Percentiles rank a stretch among this genome's conserved stretches.
Conservation (phyloP, 1,140 invertebrate genomes). For the Dendrolimus punctatus region DNA sequence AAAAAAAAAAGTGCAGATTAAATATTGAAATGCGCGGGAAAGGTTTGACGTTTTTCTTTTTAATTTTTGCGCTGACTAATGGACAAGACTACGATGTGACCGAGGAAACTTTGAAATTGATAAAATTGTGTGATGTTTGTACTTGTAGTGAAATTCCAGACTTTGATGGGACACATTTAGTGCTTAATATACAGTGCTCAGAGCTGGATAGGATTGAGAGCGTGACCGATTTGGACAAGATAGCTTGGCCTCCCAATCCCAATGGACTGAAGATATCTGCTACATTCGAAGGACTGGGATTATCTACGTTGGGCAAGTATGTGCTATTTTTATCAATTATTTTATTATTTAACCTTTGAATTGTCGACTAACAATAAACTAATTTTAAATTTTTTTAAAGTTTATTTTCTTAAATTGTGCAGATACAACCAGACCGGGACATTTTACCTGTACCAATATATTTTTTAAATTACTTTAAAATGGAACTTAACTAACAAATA, state of each 20-base stretch:
- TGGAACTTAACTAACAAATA: neutral
- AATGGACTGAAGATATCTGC: constrained; percentile 59
- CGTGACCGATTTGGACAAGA: constrained; percentile 56
- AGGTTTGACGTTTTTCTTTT: constrained; percentile 47
- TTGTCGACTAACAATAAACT: too few relatives aligned
- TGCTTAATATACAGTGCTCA: constrained; percentile 60
- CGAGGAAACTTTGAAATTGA: constrained; percentile 33
- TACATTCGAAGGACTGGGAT: constrained; percentile 50
- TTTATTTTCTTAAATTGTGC: too few relatives aligned
- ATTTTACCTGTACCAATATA: too few relatives aligned
- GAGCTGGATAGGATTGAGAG: constrained; percentile 48
- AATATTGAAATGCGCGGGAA: constrained; percentile 38
- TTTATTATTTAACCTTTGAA: too few relatives aligned
- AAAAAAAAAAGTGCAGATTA: constrained; percentile 22
- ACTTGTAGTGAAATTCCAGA: constrained; percentile 63
- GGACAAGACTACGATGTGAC: constrained; percentile 27
- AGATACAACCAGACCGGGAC: too few relatives aligned
- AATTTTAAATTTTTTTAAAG: too few relatives aligned
- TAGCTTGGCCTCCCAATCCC: constrained; percentile 55
- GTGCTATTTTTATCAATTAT: constrained; percentile 9
- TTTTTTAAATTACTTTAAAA: too few relatives aligned
- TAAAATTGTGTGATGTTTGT: constrained; percentile 54
- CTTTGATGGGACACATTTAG: constrained; percentile 48
- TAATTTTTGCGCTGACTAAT: constrained; percentile 29
- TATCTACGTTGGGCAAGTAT: constrained; percentile 60